Evolutionary conservation across 2,888 invertebrate genomes (phyloP).

Genomic region (Subacronicta megacephala): DNA sequence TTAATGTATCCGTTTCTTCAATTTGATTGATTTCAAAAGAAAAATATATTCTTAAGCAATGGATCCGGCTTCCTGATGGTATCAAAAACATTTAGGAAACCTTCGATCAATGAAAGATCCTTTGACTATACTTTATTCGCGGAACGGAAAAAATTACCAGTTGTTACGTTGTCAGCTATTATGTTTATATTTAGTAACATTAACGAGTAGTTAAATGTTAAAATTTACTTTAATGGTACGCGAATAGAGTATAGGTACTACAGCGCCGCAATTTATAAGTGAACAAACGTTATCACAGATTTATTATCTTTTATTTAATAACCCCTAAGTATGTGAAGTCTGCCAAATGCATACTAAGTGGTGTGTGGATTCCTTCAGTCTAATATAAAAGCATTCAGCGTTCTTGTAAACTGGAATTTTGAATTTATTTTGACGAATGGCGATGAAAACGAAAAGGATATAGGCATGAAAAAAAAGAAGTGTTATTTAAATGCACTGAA

Average conservation of each 20-base stretch:
- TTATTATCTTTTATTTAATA: conserved; percentile 46
- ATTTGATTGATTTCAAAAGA: conserved; percentile 17
- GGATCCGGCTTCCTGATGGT: no score
- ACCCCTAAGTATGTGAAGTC: not conserved
- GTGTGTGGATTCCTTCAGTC: not conserved
- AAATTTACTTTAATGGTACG: not conserved
- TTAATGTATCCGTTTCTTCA: conserved; percentile 20
- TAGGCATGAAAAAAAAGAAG: no score
- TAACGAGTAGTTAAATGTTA: not conserved
- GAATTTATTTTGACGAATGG: no score
- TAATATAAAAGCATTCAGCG: no score
- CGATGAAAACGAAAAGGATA: no score
- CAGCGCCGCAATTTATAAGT: conserved; percentile 48
- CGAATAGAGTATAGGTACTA: conserved; percentile 23
- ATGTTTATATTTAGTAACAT: no score
- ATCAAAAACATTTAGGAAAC: no score
- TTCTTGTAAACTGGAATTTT: no score
- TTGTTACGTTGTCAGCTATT: no score
- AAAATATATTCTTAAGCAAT: not conserved
- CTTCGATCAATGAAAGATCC: no score
- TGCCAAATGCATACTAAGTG: not conserved
- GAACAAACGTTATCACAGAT: conserved; percentile 52
- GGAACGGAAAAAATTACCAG: no score
- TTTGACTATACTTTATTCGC: no score
- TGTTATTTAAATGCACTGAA: not conserved